Base-by-base conservation (phyloP, 2,888 invertebrate species). In the Stenotaenia linearis region DNA sequence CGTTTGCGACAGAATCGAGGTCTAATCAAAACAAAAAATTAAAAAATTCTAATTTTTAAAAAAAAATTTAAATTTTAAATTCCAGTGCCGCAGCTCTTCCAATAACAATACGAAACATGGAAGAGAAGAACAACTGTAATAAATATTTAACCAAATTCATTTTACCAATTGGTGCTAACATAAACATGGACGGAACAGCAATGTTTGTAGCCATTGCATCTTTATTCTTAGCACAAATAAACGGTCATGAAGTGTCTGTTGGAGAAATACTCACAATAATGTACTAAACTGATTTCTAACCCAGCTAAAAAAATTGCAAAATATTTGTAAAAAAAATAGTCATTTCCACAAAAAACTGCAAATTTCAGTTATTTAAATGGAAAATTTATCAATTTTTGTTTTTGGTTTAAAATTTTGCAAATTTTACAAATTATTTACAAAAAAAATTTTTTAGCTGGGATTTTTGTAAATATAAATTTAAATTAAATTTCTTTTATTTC, bases 131-230 rank as follows among this genome's bases (percentile, higher is more conserved):
- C 81, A 90, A 91, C 81, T 89, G 95, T 81, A 94, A 96, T 87
- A 89, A 91, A 45, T 90, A 94, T 81, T 91, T 96, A 83, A 93
- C 94, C 0, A 90, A 93, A 82, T 96, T 96, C 87, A 94, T 96
- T 75, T 88, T 96, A 12, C 96, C 96, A 0, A 93, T 96, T 82
- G 96, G 96, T 5, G 94, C 94, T 85, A 95, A 95, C 85, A 93
- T 96, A 85, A 96, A 96, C 87, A 95, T 96, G 95, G 94, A 95
- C 83, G 95, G 95, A 1, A 95, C 95, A 0, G 94, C 95, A 0
- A 88, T 97, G 75, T 97, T 96, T 86, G 91, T 97, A 40, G 91
- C 96, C 0, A 91, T 94, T 2, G 94, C 97, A 4, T 92, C 95
- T 80, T 91, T 93, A 84, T 95, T 95, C 86, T 91, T 95, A 82